Evolutionary conservation across 2,113 vertebrate genomes (phyloP).

Genomic region (Megaptera novaeangliae): DNA sequence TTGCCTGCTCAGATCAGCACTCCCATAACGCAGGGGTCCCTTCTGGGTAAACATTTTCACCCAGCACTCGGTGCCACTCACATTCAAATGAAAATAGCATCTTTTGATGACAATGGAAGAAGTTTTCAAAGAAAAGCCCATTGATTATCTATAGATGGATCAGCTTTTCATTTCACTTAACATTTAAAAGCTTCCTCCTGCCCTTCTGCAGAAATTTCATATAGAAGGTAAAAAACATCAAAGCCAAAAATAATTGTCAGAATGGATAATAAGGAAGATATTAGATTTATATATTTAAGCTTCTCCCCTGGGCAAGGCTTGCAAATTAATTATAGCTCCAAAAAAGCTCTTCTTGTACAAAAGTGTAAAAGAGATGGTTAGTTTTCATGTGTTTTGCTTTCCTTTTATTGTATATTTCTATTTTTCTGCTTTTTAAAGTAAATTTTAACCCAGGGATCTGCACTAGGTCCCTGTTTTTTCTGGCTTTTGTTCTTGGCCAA

Average conservation of each 20-base stretch:
- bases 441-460: background rate
- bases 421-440: background rate
- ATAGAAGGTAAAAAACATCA: background rate
- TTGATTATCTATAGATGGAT: background rate
- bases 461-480: background rate
- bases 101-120: background rate
- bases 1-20: background rate
- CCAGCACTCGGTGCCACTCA: background rate
- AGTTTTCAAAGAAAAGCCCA: background rate
- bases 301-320: background rate
- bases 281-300: background rate
- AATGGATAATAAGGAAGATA: background rate
- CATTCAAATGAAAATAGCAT: background rate
- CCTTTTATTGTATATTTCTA: background rate
- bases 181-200: background rate
- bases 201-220: background rate
- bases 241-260: background rate
- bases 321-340: background rate
- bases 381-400: background rate
- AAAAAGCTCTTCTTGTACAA: background rate
- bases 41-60: background rate
- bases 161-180: background rate
- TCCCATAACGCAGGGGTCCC: background rate
- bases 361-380: background rate
- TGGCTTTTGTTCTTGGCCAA: background rate